Evolutionary conservation across 2,113 vertebrate genomes (phyloP).

Genomic region (Pyxicephalus adspersus): DNA sequence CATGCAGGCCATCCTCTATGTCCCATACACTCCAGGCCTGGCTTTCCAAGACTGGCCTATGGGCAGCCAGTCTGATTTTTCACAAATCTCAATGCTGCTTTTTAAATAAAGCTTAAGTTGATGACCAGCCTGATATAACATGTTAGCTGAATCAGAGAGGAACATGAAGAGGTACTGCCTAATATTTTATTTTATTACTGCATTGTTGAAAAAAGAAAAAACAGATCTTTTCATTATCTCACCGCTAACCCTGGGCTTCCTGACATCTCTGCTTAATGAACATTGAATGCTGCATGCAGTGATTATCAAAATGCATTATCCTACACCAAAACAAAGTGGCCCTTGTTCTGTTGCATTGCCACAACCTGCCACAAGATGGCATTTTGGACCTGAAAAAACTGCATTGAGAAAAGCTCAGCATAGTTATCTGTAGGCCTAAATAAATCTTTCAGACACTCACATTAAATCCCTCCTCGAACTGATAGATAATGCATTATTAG

Average conservation of each 20-base stretch:
- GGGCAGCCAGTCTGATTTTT: no score
- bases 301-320: background rate
- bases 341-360: background rate
- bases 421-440: no score
- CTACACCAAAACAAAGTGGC: no score
- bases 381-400: background rate
- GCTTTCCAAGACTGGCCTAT: no score
- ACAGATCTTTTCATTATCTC: background rate
- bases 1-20: no score
- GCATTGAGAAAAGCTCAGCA: no score
- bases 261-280: background rate
- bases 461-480: background rate
- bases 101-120: background rate
- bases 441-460: background rate
- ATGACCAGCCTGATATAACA: background rate
- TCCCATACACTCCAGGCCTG: no score
- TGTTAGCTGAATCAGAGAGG: background rate
- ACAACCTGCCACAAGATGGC: background rate
- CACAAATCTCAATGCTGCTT: no score
- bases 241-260: background rate
- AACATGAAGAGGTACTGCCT: background rate
- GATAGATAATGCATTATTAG: background rate
- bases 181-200: constrained; percentile 2
- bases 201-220: background rate
- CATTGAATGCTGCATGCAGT: background rate